phyloP scores from a whole-genome alignment of 1,140 invertebrate genomes.

The Scaptomyza graminum region DNA sequence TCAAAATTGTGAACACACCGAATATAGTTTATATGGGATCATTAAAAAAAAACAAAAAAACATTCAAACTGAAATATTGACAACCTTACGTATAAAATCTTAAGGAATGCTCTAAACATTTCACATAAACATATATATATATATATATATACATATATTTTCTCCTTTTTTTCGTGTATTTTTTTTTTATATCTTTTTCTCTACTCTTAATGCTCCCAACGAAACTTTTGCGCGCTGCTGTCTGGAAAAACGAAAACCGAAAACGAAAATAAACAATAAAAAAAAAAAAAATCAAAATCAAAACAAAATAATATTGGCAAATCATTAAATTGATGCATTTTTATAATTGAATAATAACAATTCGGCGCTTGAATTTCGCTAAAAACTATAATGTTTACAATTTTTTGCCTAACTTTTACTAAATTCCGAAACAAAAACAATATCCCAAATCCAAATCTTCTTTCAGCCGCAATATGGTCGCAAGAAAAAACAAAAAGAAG shows the following conservation, averaged over 20 bases:
- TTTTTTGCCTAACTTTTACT: conserved; percentile 24
- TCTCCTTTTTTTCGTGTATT: conserved; percentile 64
- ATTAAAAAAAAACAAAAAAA: neutral
- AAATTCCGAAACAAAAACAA: conserved; percentile 40
- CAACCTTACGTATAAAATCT: conserved; percentile 39
- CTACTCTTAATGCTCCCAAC: conserved; percentile 77
- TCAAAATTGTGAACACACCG: neutral
- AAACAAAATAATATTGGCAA: neutral
- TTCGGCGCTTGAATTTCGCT: conserved; percentile 59
- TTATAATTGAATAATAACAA: conserved; percentile 35
- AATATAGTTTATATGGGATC: conserved; percentile 2
- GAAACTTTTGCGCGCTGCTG: conserved; percentile 71
- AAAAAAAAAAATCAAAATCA: conserved; percentile 12
- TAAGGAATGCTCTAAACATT: conserved; percentile 48
- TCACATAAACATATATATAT: conserved; percentile 66
- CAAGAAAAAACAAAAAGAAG: conserved; percentile 98
- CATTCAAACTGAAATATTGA: conserved; percentile 19
- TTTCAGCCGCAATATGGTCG: conserved; percentile 89
- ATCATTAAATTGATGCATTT: conserved; percentile 34
- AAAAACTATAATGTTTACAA: conserved; percentile 16
- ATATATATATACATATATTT: conserved; percentile 47
- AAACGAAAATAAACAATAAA: conserved; percentile 23
- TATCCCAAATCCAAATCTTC: conserved; percentile 77
- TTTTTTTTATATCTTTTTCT: conserved; percentile 80
- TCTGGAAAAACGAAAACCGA: conserved; percentile 58